phyloP scores from a whole-genome alignment of 1,140 invertebrate genomes.

The Bathynomus jamesi region DNA sequence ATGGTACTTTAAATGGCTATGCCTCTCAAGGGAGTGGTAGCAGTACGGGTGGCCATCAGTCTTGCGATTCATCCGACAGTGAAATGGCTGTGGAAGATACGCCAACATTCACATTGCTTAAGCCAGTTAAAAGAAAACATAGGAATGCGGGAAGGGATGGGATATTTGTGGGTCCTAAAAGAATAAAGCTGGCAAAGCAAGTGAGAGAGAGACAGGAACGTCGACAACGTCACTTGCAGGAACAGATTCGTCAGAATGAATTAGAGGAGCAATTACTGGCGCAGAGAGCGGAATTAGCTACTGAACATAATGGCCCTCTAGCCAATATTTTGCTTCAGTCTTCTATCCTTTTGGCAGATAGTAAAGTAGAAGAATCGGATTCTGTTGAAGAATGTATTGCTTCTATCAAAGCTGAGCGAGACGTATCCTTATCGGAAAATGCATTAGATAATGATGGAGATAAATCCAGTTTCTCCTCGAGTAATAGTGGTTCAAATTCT shows the following conservation, averaged over 20 bases:
- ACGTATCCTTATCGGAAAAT: conserved; percentile 6
- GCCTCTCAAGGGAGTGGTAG: conserved; percentile 15
- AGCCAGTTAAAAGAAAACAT: conserved; percentile 28
- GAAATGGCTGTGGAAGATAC: conserved; percentile 26
- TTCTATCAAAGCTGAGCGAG: conserved; percentile 26
- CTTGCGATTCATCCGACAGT: conserved; percentile 26
- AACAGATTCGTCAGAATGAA: conserved; percentile 29
- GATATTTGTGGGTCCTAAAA: conserved; percentile 32
- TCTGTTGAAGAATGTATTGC: conserved; percentile 33
- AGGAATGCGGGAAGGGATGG: conserved; percentile 27
- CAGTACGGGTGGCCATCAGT: conserved; percentile 11
- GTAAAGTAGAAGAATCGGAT: conserved; percentile 31
- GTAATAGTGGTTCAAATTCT: not conserved
- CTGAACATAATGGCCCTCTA: conserved; percentile 30
- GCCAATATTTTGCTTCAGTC: conserved; percentile 35
- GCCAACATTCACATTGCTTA: conserved; percentile 27
- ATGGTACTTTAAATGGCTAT: conserved; percentile 32
- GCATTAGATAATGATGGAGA: conserved; percentile 19
- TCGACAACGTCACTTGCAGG: conserved; percentile 28
- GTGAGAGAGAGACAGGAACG: conserved; percentile 31
- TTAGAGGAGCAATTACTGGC: conserved; percentile 31
- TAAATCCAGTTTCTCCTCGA: conserved; percentile 10
- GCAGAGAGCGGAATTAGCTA: conserved; percentile 21
- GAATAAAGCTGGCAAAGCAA: conserved; percentile 29
- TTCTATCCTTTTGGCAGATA: conserved; percentile 30